Evolutionary conservation across 1,140 invertebrate genomes (phyloP), one percentile per base, ranked within the genome.

Genomic region (Pseudoatta argentina): DNA sequence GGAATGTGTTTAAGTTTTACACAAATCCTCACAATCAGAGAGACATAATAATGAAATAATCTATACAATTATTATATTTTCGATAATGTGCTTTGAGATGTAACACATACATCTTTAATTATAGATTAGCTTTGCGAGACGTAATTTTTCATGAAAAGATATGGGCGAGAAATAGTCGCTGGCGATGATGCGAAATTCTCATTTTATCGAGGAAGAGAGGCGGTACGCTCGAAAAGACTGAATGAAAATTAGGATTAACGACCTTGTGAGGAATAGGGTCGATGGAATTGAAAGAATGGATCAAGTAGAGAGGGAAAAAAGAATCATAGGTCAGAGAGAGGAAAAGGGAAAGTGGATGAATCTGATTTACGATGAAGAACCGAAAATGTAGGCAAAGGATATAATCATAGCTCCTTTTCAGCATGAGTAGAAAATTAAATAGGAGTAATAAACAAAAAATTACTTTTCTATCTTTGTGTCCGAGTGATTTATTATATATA

Each of bases 191-290:
- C 55, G 21, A 76, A 79, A 66, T 79, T 79, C 76, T 79, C 76
- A 67, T 67, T 53, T 79, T 67, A 67, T 34, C 76, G 76, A 79
- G 61, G 3, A 66, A 51, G 14, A 76, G 73, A 59, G 34, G 27
- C n/a, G 18, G 44, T 67, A 53, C 27, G 76, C 59, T 78, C 21
- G 44, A 51, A 66, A 55, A 66, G 61, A 66, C 59, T 51, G 61
- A 79, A 67, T 79, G 61, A 79, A 79, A 79, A 79, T 79, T 79
- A 79, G 61, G 34, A 79, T 79, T 79, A 79, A 79, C 64, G 76
- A 79, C 61, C 27, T 67, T n/a, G 27, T n/a, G 44, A 30, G 76
- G 24, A 79, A 79, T 53, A 53, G 10, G 61, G 44, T 67, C 44
- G 61, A 79, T 79, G 44, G 76, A 79, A 79, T 79, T 79, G 76